Evolutionary conservation across 2,888 invertebrate genomes (phyloP).

Genomic region (Flabesymbios commensalis): DNA sequence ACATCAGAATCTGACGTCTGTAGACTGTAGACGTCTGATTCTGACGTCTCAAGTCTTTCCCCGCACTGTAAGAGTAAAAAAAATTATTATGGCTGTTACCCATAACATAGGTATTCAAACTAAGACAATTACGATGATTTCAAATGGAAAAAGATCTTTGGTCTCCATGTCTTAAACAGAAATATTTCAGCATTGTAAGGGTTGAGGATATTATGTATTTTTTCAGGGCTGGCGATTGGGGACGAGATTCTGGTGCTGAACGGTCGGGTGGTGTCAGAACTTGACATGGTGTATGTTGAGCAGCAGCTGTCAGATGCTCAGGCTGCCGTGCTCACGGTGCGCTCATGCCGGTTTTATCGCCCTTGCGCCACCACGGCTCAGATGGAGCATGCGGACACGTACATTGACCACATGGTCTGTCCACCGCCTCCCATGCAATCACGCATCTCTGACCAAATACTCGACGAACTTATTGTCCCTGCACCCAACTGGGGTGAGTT

Average conservation of each 20-base stretch:
- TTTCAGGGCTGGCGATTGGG: constrained; percentile 90
- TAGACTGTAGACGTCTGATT: too few species aligned
- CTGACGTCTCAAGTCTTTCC: too few species aligned
- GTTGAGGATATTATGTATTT: too few species aligned
- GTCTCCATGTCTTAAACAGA: too few species aligned
- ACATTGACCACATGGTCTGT: constrained; percentile 92
- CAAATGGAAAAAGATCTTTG: too few species aligned
- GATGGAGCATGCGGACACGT: constrained; percentile 85
- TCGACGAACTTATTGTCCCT: constrained; percentile 93
- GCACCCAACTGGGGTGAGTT: constrained; percentile 93
- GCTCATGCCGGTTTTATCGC: constrained; percentile 78
- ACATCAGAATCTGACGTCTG: too few species aligned
- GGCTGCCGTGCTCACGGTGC: constrained; percentile 94
- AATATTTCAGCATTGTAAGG: too few species aligned
- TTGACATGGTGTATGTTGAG: constrained; percentile 99
- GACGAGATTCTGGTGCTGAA: constrained; percentile 99
- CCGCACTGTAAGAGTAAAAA: too few species aligned
- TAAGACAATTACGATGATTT: too few species aligned
- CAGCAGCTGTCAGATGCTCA: constrained; percentile 93
- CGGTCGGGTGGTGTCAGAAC: constrained; percentile 94
- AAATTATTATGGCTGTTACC: too few species aligned
- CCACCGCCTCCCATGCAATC: constrained; percentile 84
- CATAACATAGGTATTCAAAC: too few species aligned
- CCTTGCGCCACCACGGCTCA: constrained; percentile 58
- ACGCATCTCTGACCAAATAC: constrained; percentile 75